Base-by-base conservation (phyloP, 2,113 vertebrate species). In the Gobius niger region DNA sequence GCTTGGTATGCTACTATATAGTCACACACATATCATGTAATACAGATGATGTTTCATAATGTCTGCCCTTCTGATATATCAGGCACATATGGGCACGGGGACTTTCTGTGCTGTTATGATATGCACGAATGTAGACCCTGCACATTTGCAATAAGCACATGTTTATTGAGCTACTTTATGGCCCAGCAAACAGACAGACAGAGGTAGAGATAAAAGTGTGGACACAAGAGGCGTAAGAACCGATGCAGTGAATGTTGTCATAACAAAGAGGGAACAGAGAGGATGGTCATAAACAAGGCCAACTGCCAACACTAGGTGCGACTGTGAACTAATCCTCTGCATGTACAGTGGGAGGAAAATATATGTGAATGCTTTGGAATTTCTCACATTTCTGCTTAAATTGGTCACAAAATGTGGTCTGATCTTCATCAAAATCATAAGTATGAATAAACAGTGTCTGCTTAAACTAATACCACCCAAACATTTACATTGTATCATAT, bases 41-140 rank as follows among this genome's bases (percentile, higher is more conserved):
- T 62, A 44, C 65, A 59, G 73, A 78, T 68, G 59, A 54, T 67
- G 65, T 84, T 81, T 82, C 67, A 50, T 42, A 77, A 59, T 10
- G 66, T 63, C 15, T 4, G 7, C 12, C 0, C 0, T 7, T 9
- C 50, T 59, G 62, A 6, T 70, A 15, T 68, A 47, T 54, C 8
- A 5, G 18, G 34, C 44, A 6, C 46, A 47, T 7, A 1, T 50
- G 49, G 16, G 54, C 10, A 7, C 57, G 4, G 57, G 16, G 4
- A 44, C n/a, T 13, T 18, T 47, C 6, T 47, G 16, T 60, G 57
- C 57, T 60, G 4, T 57, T 10, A 10, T 47, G n/a, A 19, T 47
- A 52, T 18, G 3, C 60, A 16, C 24, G 7, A 47, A 15, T n/a
- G 24, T 64, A 12, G 65, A n/a, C 15, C 19, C 12, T 70, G 46